Evolutionary conservation across 2,797 vertebrate genomes (phyloP), one percentile per base, ranked within the genome.

Genomic region (Arremon brunneinucha): DNA sequence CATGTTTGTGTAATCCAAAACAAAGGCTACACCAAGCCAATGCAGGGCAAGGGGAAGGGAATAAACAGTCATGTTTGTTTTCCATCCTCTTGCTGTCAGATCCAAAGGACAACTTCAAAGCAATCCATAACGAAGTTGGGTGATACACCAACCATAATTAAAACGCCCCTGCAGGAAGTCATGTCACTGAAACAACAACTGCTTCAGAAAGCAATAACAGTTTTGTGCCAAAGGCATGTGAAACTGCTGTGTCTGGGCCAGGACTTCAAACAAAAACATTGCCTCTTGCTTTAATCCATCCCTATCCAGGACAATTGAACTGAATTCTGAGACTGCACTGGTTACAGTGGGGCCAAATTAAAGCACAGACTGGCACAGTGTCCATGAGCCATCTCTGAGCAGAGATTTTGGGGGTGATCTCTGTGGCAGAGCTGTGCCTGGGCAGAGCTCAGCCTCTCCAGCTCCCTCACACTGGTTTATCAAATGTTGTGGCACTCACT

Each of bases 71-170:
- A 2, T 88, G 85, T 83, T 95, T 96, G 80, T 94, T 94, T 96
- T 92, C 94, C 68, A 53, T 86, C 69, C 34, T 94, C 63, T 86
- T 70, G 55, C 55, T 79, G 50, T 93, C 67, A 91, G 94, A 94
- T 94, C 65, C 70, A 93, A 95, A 96, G 94, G 70, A 67, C 65
- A 75, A 88, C 94, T 96, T 97, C 96, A 97, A 96, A 97, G 95
- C 70, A 79, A 10, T 12, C 83, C 74, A 30, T 94, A 95, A 93
- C 79, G 24, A 90, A 94, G 74, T 70, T 67, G 83, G 59, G 92
- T 93, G 95, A 91, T 96, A 85, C 88, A 95, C 88, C 90, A 96
- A 79, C 91, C 93, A 41, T 95, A 96, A 96, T 96, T 96, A 97
- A 94, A 96, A 96, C 59, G 30, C 89, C 95, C 94, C 85, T 96